phyloP scores from a whole-genome alignment of 2,888 invertebrate species.

The Cheilosia urbana region DNA sequence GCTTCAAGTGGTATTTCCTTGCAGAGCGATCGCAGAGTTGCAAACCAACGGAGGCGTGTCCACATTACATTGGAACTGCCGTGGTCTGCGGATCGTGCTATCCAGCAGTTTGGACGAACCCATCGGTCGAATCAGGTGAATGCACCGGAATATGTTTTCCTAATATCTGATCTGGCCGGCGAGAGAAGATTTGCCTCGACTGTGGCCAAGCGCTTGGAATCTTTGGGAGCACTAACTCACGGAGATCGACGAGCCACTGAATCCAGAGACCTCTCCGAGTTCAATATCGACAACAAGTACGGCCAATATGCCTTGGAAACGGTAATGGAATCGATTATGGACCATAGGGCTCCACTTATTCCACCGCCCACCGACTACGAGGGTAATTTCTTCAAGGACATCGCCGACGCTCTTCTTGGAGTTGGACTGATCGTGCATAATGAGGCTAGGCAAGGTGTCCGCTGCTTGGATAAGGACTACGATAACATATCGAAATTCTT shows the following conservation, averaged over 20 bases:
- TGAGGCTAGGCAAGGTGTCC: conserved; percentile 90
- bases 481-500: conserved; percentile 99
- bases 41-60: conserved; percentile 97
- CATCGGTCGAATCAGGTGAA: conserved; percentile 99
- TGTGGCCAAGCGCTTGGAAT: conserved; percentile 97
- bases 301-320: conserved; percentile 97
- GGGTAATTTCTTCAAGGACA: conserved; percentile 98
- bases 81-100: conserved; percentile 99
- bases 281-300: conserved; percentile 99
- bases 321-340: conserved; percentile 97
- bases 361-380: conserved; percentile 93
- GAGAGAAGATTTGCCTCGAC: conserved; percentile 98
- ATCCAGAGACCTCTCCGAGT: conserved; percentile 97
- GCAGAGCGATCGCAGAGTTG: conserved; percentile 96
- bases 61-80: conserved; percentile 99
- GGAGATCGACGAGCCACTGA: conserved; percentile 99
- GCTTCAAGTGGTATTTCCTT: conserved; percentile 99
- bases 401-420: conserved; percentile 96
- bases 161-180: conserved; percentile 99
- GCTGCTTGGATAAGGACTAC: conserved; percentile 95
- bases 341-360: conserved; percentile 92
- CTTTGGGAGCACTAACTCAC: conserved; percentile 98
- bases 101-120: conserved; percentile 99
- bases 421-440: conserved; percentile 97
- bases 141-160: conserved; percentile 99